Base-by-base conservation (phyloP, 2,888 invertebrate species). In the Drosophila pullipes region DNA sequence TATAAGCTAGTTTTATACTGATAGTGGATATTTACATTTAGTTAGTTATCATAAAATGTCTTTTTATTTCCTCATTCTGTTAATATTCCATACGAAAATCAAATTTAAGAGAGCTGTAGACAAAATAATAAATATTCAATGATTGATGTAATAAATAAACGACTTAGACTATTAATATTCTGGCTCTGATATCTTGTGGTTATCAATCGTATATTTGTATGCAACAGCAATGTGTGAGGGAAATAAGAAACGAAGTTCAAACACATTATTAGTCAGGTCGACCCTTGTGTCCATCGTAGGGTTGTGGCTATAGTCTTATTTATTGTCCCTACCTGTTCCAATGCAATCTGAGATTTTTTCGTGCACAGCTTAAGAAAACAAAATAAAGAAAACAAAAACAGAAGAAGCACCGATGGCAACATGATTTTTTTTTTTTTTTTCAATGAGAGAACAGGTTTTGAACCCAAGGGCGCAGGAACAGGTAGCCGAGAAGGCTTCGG, bases 271-370 rank as follows among this genome's bases (percentile, higher is more conserved):
- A 73, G 44, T 41, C 62, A 50, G 55, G 41, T 49, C 65, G 65
- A 60, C 55, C 74, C 50, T 61, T 62, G 33, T 25, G 39, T 44
- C 37, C 31, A 64, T 53, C 33, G 55, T 66, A 61, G 71, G 57
- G 78, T 58, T 70, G 41, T 37, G 57, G 52, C 74, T 57, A 54
- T 76, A 63, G 70, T 73, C 62, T 73, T 76, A 60, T 72, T 70
- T 69, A 58, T 75, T 50, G 62, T 73, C 67, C 70, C 79, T 85
- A 85, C 85, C 85, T 85, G 88, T 85, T 82, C 65, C 60, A 76
- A 85, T 85, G 85, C 74, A 88, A 85, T 83, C 72, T 69, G 82
- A 88, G 88, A 88, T 81, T 85, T 76, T 81, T 39, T 57, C 69
- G 74, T 69, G 66, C 67, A 63, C 63, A 67, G 69, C 59, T 63